Base-by-base conservation (phyloP, 1,140 invertebrate genomes). In the Bacillus rossius region DNA sequence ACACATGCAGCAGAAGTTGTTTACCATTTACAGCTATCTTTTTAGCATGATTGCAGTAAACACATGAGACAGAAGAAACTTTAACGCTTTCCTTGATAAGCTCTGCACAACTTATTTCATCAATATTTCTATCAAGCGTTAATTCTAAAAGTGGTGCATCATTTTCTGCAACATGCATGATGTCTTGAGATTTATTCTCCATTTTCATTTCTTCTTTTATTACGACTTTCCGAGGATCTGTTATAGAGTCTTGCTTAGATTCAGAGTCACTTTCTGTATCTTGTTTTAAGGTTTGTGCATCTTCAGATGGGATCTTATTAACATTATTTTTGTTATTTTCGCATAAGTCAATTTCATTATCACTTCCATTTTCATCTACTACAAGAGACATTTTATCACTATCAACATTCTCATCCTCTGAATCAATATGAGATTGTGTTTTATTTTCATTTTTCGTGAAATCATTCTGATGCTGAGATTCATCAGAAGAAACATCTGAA, bases 31-130 rank as follows among this genome's bases (percentile, higher is more conserved):
- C 88, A 2, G 88, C 86, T 62, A 92, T 89, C 59, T 86, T 84
- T 19, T 86, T 77, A 0, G 87, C 88, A 75, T 92, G 88, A 69
- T 90, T 89, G 66, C 90, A 93, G 67, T 90, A 92, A 26, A 90
- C 79, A 70, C 91, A 93, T 25, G 76, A 77, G 3, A 79, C 74
- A 65, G 83, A 82, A 0, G 87, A 86, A 2, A 79, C 79, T 57
- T 79, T 75, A 22, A 91, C 75, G 69, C 88, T 90, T 57, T 84
- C 81, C 69, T 87, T 86, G 8, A 91, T 64, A 51, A 92, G 74
- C 38, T 85, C 79, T 59, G 85, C 80, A 48, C 87, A 76, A 34
- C 83, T 79, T 71, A 89, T 83, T 64, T 81, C 85, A 63, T 90
- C 87, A 38, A 91, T 69, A 3, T 84, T 84, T 42, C 81, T 82